phyloP scores from a whole-genome alignment of 2,888 invertebrate genomes.

The Zhengitettix transpicula region DNA sequence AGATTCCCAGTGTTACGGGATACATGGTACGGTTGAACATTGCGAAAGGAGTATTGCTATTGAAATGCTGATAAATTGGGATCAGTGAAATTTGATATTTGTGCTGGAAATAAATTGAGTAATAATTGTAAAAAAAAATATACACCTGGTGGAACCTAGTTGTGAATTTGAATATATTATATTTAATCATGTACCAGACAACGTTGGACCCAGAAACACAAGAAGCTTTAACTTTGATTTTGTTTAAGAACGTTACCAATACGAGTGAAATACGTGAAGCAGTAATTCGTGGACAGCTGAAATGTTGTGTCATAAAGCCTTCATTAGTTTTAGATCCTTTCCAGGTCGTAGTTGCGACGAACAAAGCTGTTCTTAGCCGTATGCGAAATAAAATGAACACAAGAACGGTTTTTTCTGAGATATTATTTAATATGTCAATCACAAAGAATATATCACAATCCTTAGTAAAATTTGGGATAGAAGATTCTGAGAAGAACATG shows the following conservation, averaged over 20 bases:
- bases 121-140: too few relatives aligned
- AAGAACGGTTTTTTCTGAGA: constrained; percentile 43
- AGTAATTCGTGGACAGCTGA: constrained; percentile 35
- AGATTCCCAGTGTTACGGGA: too few relatives aligned
- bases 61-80: too few relatives aligned
- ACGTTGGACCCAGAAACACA: not conserved
- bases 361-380: constrained; percentile 39
- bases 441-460: constrained; percentile 54
- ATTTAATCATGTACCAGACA: not conserved
- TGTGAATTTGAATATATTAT: not conserved
- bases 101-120: too few relatives aligned
- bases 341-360: constrained; percentile 46
- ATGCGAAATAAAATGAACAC: constrained; percentile 36
- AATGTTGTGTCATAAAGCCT: constrained; percentile 45
- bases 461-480: constrained; percentile 44
- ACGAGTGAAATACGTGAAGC: constrained; percentile 33
- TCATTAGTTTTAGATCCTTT: constrained; percentile 40
- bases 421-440: constrained; percentile 48
- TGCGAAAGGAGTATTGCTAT: too few relatives aligned
- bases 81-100: too few relatives aligned
- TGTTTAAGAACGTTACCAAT: constrained; percentile 38
- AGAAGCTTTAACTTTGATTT: constrained; percentile 3
- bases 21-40: too few relatives aligned
- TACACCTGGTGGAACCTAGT: too few relatives aligned
- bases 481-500: constrained; percentile 29